phyloP scores from a whole-genome alignment of 2,888 invertebrate genomes.

The Tiliacea citrago region DNA sequence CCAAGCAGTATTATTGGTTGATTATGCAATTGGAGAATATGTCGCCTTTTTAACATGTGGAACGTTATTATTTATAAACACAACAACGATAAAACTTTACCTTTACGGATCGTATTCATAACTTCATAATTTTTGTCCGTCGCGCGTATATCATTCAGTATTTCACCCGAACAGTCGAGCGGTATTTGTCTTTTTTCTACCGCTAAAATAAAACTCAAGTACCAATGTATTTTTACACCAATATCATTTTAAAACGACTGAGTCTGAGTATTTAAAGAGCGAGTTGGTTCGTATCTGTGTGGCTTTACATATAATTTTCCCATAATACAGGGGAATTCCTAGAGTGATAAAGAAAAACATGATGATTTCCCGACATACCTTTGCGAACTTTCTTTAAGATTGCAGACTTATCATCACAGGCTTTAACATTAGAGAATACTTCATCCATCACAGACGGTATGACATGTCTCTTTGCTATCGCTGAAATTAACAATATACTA shows the following conservation, averaged over 20 bases:
- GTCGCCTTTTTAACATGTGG: background rate
- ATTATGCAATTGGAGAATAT: background rate
- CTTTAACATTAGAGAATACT: conserved; percentile 11
- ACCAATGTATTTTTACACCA: background rate
- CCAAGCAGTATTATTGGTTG: background rate
- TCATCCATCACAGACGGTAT: conserved; percentile 25
- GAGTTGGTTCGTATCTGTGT: no score
- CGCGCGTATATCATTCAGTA: conserved; percentile 1
- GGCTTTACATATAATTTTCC: background rate
- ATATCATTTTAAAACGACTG: background rate
- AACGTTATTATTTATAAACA: background rate
- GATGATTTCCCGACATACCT: conserved; percentile 11
- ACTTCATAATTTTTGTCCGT: conserved; percentile 19
- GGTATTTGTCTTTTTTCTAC: conserved; percentile 36
- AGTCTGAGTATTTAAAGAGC: background rate
- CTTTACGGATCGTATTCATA: conserved; percentile 20
- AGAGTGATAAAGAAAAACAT: background rate
- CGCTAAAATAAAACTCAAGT: conserved; percentile 22
- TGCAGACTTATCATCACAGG: conserved; percentile 4
- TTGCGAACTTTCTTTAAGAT: conserved; percentile 40
- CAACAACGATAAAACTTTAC: conserved; percentile 5
- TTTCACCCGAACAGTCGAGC: background rate
- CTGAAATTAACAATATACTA: conserved; percentile 20
- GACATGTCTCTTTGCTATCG: conserved; percentile 12
- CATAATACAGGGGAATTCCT: background rate